phyloP scores from a whole-genome alignment of 2,113 vertebrate species.

The Callospermophilus lateralis region DNA sequence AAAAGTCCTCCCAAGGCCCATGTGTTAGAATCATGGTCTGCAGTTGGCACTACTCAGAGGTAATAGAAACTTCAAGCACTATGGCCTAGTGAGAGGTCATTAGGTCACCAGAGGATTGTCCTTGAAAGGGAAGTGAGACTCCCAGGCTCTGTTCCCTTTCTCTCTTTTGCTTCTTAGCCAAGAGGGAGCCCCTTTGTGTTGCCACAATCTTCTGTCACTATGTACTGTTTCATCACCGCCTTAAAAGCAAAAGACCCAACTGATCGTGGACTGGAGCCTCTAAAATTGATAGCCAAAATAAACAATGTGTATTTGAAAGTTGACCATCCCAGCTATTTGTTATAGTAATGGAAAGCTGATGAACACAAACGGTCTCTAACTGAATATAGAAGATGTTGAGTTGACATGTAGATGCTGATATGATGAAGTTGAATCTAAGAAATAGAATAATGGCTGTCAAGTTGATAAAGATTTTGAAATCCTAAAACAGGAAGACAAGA shows the following conservation, averaged over 20 bases:
- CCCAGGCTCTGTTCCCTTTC: neutral
- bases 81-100: neutral
- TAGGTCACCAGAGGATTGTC: neutral
- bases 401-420: neutral
- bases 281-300: neutral
- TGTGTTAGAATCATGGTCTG: neutral
- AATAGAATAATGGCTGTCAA: neutral
- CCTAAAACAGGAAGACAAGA: neutral
- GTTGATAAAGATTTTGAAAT: neutral
- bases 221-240: neutral
- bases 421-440: neutral
- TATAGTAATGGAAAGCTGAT: neutral
- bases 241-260: neutral
- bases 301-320: neutral
- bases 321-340: neutral
- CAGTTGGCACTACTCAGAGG: neutral
- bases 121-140: neutral
- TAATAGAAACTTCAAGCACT: neutral
- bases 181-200: neutral
- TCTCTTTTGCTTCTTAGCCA: neutral
- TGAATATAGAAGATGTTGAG: neutral
- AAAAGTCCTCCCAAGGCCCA: neutral
- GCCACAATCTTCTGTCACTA: neutral
- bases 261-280: neutral
- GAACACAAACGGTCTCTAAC: neutral